Conservation (phyloP, 2,113 vertebrate species). For the Oreochromis tanganicae region DNA sequence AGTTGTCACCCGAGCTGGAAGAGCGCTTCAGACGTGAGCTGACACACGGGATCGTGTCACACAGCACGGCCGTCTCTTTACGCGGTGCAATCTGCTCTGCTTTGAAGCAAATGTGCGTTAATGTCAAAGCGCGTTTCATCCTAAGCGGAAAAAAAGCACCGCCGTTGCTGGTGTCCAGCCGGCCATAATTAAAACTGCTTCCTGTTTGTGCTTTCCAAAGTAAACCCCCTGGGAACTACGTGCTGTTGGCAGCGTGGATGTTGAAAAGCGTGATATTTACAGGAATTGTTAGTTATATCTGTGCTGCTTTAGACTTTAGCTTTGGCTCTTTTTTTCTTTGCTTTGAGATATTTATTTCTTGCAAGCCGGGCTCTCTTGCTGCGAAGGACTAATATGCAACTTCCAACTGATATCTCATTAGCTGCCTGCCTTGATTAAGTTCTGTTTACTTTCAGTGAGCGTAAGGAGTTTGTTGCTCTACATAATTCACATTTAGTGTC, state of each 20-base stretch:
- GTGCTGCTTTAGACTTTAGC: background rate
- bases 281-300: background rate
- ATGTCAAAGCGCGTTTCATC: background rate
- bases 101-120: background rate
- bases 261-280: background rate
- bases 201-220: slow-evolving; percentile 27
- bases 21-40: background rate
- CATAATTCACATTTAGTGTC: background rate
- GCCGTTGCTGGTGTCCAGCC: background rate
- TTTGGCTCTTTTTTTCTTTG: background rate
- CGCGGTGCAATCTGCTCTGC: background rate
- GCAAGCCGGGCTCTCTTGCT: background rate
- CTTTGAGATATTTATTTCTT: background rate
- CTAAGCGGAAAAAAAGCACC: background rate
- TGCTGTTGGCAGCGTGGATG: background rate
- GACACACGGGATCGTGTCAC: rapidly evolving
- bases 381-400: background rate
- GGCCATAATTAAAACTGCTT: background rate
- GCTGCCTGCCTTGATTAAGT: background rate
- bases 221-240: background rate
- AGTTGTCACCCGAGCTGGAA: background rate
- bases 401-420: background rate
- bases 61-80: rapidly evolving
- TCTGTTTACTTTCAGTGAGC: background rate
- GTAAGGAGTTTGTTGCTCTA: background rate